A percentile compares a stretch with the other conserved stretches of the same genome.
Evolutionary conservation across 2,113 vertebrate species (phyloP).

Genomic region (Lepus timidus): DNA sequence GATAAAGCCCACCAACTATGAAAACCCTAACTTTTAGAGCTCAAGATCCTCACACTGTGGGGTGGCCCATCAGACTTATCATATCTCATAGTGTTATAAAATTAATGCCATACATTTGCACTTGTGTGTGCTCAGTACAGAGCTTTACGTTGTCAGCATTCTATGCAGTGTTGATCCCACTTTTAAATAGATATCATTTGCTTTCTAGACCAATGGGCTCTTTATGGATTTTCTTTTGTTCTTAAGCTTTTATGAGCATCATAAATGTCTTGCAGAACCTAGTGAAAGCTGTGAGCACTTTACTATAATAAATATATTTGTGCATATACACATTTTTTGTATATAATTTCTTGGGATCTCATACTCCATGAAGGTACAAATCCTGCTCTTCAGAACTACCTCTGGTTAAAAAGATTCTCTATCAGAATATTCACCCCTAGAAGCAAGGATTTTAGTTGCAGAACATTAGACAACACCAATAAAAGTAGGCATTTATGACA

Average conservation of each 20-base stretch:
- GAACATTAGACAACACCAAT: not conserved
- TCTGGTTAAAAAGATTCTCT: conserved; percentile 17
- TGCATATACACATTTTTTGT: not conserved
- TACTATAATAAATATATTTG: not conserved
- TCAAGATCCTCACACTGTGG: not conserved
- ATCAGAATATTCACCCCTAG: not conserved
- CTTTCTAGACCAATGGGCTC: not conserved
- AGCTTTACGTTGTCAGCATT: not conserved
- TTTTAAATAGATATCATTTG: not conserved
- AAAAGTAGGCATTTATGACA: not conserved
- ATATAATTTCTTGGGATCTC: not conserved
- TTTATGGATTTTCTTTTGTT: conserved; percentile 24
- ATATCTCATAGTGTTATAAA: not conserved
- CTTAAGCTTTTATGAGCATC: not conserved
- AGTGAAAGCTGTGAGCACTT: not conserved
- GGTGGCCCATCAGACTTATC: not conserved
- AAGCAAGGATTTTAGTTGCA: not conserved
- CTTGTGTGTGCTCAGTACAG: not conserved
- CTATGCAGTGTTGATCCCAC: not conserved
- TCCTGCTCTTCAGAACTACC: not conserved
- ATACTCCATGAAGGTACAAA: not conserved
- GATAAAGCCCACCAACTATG: not conserved
- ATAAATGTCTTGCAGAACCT: not conserved
- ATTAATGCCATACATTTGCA: not conserved
- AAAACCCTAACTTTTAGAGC: not conserved